Percentiles rank a stretch among this genome's conserved stretches.
phyloP scores from a whole-genome alignment of 2,888 invertebrate species.

The Clepsis dumicolana region DNA sequence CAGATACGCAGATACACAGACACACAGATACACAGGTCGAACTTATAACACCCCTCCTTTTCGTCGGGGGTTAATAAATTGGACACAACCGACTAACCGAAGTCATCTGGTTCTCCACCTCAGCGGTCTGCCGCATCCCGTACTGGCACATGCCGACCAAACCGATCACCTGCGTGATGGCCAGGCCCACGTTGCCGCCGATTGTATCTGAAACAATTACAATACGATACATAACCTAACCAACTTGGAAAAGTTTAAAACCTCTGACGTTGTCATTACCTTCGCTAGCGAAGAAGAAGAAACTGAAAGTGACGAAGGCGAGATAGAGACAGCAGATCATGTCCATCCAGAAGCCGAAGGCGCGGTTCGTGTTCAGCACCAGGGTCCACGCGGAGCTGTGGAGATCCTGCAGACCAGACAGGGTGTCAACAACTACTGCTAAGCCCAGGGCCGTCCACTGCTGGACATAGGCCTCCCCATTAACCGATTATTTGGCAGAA shows the following conservation, averaged over 20 bases:
- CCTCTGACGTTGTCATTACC: conserved; percentile 55
- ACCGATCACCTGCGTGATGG: conserved; percentile 90
- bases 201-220: conserved; percentile 64
- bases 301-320: conserved; percentile 88
- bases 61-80: no score
- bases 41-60: no score
- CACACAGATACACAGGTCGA: no score
- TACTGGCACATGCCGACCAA: conserved; percentile 92
- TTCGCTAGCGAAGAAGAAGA: conserved; percentile 82
- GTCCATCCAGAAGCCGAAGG: conserved; percentile 87
- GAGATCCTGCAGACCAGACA: conserved; percentile 81
- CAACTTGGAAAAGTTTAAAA: no score
- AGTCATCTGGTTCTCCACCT: conserved; percentile 93
- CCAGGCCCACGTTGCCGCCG: conserved; percentile 90
- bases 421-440: no score
- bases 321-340: conserved; percentile 85
- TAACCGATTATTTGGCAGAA: no score
- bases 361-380: conserved; percentile 75
- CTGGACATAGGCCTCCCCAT: no score
- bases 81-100: conserved; percentile 84
- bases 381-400: conserved; percentile 87
- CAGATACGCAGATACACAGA: no score
- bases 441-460: no score
- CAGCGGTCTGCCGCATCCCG: conserved; percentile 95
- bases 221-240: no score